These are phyloP conservation scores for Pseudococcus longispinus DNA, from an alignment of 2,888 invertebrate species.

Conservation along the genomic window DNA sequence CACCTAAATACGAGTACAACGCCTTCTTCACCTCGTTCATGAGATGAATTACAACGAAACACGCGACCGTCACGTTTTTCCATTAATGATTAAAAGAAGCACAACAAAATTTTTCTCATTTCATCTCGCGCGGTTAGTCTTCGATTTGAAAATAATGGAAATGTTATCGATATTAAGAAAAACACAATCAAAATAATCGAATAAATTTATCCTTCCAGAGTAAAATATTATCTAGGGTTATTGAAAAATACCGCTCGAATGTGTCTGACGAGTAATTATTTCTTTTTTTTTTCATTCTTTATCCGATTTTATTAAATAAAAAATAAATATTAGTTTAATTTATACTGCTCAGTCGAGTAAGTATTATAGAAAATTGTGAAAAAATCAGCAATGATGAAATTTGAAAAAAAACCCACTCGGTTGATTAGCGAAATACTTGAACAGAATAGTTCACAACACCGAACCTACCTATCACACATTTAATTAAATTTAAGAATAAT, in stretches of 20 bases:
- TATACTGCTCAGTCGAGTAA: too few relatives aligned
- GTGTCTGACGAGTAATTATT: not conserved
- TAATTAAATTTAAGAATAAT: too few relatives aligned
- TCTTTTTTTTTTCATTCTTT: not conserved
- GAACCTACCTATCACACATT: too few relatives aligned
- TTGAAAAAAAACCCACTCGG: too few relatives aligned
- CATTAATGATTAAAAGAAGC: conserved; percentile 6
- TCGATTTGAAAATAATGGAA: not conserved
- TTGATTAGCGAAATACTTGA: too few relatives aligned
- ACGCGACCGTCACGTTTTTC: conserved; percentile 19
- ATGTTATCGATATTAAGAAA: not conserved
- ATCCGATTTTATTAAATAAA: not conserved
- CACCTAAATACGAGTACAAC: not conserved
- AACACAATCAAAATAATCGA: conserved; percentile 11
- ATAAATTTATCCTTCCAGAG: not conserved
- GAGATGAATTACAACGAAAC: conserved; percentile 18
- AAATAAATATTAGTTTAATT: not conserved
- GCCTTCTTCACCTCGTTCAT: not conserved
- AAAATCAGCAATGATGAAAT: too few relatives aligned
- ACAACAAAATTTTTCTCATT: conserved; percentile 29
- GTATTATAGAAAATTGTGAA: too few relatives aligned
- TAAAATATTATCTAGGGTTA: not conserved
- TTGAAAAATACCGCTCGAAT: not conserved
- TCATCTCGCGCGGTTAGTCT: not conserved
- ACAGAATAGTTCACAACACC: too few relatives aligned